These are phyloP conservation scores for Chalcis sispes DNA, from an alignment of 2,888 invertebrate genomes.

Conservation along the genomic window DNA sequence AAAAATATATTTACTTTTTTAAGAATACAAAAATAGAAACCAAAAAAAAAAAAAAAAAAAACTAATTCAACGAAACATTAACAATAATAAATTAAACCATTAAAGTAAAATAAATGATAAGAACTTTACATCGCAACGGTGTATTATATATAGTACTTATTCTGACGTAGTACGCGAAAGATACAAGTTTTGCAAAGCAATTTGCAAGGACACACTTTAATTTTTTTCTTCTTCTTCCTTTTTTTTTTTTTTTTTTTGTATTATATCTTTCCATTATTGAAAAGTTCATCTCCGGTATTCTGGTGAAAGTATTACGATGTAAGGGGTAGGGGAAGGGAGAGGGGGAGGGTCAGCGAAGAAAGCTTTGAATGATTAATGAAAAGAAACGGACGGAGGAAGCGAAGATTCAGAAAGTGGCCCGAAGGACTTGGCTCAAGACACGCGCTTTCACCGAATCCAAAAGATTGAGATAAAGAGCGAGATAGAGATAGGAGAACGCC, in stretches of 20 bases:
- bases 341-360: slow-evolving; percentile 2
- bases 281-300: slow-evolving; percentile 19
- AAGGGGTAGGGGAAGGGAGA: not conserved
- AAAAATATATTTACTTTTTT: too few species aligned
- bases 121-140: too few species aligned
- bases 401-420: slow-evolving; percentile 34
- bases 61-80: too few species aligned
- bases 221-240: not conserved
- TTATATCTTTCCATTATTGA: too few species aligned
- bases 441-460: slow-evolving; percentile 15
- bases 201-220: slow-evolving; percentile 17
- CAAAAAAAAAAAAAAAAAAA: too few species aligned
- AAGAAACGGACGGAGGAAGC: slow-evolving; percentile 8
- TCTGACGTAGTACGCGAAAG: not conserved
- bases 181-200: slow-evolving; percentile 13
- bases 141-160: too few species aligned
- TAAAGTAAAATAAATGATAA: too few species aligned
- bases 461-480: not conserved
- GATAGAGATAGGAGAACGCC: not conserved
- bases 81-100: too few species aligned
- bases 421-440: slow-evolving; percentile 38
- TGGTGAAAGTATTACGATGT: slow-evolving; percentile 3
- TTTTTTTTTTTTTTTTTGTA: slow-evolving; percentile 10
- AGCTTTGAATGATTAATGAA: slow-evolving; percentile 49
- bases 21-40: too few species aligned